Base-by-base conservation (phyloP, 2,113 vertebrate species). In the Synchiropus splendidus region DNA sequence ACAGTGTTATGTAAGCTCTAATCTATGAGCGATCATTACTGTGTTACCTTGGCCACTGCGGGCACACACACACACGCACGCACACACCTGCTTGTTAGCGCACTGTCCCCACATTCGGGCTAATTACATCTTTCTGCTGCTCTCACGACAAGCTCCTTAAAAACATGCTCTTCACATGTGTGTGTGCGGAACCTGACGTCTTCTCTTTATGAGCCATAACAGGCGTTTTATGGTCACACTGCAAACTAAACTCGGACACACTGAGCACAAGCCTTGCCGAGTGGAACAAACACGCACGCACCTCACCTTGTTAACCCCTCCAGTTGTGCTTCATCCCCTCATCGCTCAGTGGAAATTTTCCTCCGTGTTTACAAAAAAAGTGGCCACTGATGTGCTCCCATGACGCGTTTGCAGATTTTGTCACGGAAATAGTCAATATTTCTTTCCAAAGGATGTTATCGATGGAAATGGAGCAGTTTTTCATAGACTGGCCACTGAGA, bases 1-100 rank as follows among this genome's bases (percentile, higher is more conserved):
- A 64, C 34, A 12, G 48, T 14, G 44, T 79, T 70, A 76, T 56
- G 70, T 55, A 74, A 74, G 54, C 11, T 21, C 50, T 72, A 67
- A 72, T 70, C 70, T 72, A 61, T 72, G 57, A 58, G 57, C 61
- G 39, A 65, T 64, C 54, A 61, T 58, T 42, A 18, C 56, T 45
- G 16, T 58, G 57, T 72, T 61, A 67, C 64, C 72, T 50, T 43
- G 64, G 42, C 44, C 48, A 65, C 54, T 34, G 15, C 39, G 42
- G 42, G 34, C 42, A 47, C 33, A 45, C 37, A 72, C 18, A 48
- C 18, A 45, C 13, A 49, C 43, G 31, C 16, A 27, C 18, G 16
- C n/a, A 16, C 10, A 27, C 21, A 27, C 21, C 4, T 8, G 21
- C 21, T 27, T 27, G 21, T 27, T 27, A 27, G 8, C 21, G 8